Base-by-base conservation (phyloP, 1,140 invertebrate species). In the Micrasema minimum region DNA sequence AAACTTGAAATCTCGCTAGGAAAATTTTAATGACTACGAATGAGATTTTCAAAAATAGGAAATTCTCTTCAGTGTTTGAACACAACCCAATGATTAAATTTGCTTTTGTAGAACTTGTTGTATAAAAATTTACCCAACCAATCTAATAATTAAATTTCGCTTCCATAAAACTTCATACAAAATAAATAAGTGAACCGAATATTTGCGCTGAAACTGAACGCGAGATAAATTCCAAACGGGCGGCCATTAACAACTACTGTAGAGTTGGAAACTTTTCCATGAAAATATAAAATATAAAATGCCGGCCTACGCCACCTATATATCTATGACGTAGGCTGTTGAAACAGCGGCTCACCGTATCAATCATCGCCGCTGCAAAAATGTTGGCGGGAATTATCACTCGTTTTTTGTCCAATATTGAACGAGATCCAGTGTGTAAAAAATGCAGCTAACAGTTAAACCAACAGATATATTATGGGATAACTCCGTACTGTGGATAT, bases 351-450 rank as follows among this genome's bases (percentile, higher is more conserved):
- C 51, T 59, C 61, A 65, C 43, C 50, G 31, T 59, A 75, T 75
- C 74, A 70, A 75, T 75, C 74, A 75, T 75, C 74, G 66, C 41
- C 62, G 66, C 50, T 72, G 66, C 70, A 72, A 75, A 75, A 72
- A 75, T 75, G 74, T 75, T 75, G 70, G 74, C 74, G 62, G 70
- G 74, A 37, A 75, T 75, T 75, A 75, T 35, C 70, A 66, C 46
- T 48, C 31, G 26, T 45, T 75, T 75, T 75, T 75, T 74, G 53
- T 46, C 35, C 48, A 62, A 66, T 64, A 59, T 74, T 74, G 62
- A 23, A 51, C 64, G 18, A 51, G 68, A 41, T 64, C 41, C 50
- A 50, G 61, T 46, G 11, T 65, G 61, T 45, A 62, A 69, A 73
- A 72, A 74, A n/a, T 64, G 68, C 67, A 57, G 57, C 38, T 55